Evolutionary conservation across 2,888 invertebrate genomes (phyloP).

Genomic region (Polydesmus complanatus): DNA sequence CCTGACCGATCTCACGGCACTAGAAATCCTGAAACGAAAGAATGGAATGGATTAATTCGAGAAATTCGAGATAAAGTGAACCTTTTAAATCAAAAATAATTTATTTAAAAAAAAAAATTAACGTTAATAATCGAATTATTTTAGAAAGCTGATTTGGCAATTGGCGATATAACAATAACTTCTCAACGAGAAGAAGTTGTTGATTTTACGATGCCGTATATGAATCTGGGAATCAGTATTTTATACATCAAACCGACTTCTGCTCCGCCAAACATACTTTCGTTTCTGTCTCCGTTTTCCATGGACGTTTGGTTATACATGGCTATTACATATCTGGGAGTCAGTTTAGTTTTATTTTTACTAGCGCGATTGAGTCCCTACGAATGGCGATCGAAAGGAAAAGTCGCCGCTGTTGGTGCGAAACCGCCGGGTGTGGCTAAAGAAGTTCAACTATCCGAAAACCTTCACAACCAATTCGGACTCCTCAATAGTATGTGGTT

Average conservation of each 20-base stretch:
- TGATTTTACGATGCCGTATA: constrained; percentile 97
- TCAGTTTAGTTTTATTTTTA: constrained; percentile 81
- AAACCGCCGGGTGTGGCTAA: constrained; percentile 68
- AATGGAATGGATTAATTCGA: constrained; percentile 24
- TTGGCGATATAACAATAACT: constrained; percentile 94
- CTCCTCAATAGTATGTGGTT: constrained; percentile 22
- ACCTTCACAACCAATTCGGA: constrained; percentile 14
- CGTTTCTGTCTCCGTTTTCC: constrained; percentile 86
- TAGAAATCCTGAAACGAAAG: constrained; percentile 17
- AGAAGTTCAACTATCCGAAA: constrained; percentile 59
- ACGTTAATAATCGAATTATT: neutral
- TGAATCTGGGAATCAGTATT: constrained; percentile 94
- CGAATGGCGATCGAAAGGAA: constrained; percentile 81
- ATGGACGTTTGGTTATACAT: constrained; percentile 94
- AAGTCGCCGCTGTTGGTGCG: too few species aligned
- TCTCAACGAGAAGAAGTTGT: constrained; percentile 85
- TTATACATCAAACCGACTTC: constrained; percentile 84
- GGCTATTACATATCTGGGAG: constrained; percentile 86
- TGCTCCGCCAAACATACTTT: constrained; percentile 84
- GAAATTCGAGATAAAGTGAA: constrained; percentile 23
- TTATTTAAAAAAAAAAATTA: neutral
- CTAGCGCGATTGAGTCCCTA: constrained; percentile 89
- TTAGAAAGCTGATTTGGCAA: constrained; percentile 86
- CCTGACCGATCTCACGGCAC: constrained; percentile 22
- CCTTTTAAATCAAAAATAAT: neutral